Base-by-base conservation (phyloP, 1,140 invertebrate species). In the Marisa cornuarietis region DNA sequence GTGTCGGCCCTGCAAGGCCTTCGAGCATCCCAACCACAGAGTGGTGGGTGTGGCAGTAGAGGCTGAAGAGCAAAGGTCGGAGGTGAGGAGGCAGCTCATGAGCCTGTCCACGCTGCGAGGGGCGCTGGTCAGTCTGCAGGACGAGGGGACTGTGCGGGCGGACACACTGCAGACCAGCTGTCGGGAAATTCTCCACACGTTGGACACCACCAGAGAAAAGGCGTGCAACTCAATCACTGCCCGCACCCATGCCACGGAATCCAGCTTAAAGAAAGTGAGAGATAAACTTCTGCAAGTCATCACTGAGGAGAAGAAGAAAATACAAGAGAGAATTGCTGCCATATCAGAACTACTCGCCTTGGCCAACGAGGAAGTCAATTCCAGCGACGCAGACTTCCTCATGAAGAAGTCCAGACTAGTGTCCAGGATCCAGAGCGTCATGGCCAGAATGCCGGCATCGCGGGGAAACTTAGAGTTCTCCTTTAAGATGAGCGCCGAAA, bases 51-150 rank as follows among this genome's bases (percentile, higher is more conserved):
- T 77, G 63, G 49, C 31, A 2, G 11, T 16, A 1, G 76, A 77
- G 63, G 76, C 76, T 2, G 31, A 66, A 14, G n/a, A 20, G 7
- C 76, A 77, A 31, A 51, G 76, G 49, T 77, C 76, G 24, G 76
- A 77, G 76, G 74, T 76, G 13, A 76, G 74, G 16, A 16, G 76
- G 11, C 76, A 77, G 76, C 76, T 77, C 51, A 63, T 77, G 76
- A 77, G 76, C 51, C 24, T 77, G 63, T 68, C 63, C 18, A 77
- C 76, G 20, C 68, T 77, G 13, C 76, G 68, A n/a, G 76, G 76
- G 42, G 76, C 76, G 62, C 65, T 77, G n/a, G 76, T 65, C 42
- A 65, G 68, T 49, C 76, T 77, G 63, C 63, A 77, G 65, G 76
- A 77, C 42, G 76, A 77, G 22, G 16, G 76, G 61, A 20, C 14